Percentiles rank a stretch among this genome's conserved stretches.
Evolutionary conservation across 2,888 invertebrate species (phyloP).

Genomic region (Ametastegia equiseti): DNA sequence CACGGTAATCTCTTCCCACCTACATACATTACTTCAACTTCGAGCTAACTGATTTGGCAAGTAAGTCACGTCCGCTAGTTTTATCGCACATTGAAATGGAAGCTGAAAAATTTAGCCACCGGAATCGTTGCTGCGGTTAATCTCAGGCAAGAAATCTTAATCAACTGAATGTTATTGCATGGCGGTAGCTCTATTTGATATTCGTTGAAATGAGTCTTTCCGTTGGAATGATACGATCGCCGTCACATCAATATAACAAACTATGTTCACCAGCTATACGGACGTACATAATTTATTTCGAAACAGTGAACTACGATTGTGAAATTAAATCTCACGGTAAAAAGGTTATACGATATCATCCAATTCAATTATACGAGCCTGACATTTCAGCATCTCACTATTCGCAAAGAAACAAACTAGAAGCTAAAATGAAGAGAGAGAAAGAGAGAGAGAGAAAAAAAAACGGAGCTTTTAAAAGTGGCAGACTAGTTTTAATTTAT

Average conservation of each 20-base stretch:
- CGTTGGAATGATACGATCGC: background rate
- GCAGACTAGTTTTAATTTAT: background rate
- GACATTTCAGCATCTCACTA: no score
- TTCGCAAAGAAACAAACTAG: background rate
- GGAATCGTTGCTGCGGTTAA: background rate
- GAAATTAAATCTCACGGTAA: no score
- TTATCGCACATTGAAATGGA: conserved; percentile 10
- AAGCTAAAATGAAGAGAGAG: no score
- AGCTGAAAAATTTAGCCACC: background rate
- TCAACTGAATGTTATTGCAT: background rate
- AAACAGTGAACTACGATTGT: background rate
- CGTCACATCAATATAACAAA: background rate
- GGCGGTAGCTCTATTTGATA: background rate
- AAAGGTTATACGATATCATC: no score
- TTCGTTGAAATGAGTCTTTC: background rate
- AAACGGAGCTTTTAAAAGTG: background rate
- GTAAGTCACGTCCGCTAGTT: conserved; percentile 5
- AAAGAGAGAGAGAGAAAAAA: background rate
- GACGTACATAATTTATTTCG: background rate
- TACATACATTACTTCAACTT: background rate
- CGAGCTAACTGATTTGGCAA: background rate
- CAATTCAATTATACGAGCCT: no score
- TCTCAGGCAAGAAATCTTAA: background rate
- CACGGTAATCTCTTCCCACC: background rate
- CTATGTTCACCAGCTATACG: no score